These are phyloP conservation scores for Oppia nitens DNA, from an alignment of 1,140 invertebrate species.

Conservation along the genomic window DNA sequence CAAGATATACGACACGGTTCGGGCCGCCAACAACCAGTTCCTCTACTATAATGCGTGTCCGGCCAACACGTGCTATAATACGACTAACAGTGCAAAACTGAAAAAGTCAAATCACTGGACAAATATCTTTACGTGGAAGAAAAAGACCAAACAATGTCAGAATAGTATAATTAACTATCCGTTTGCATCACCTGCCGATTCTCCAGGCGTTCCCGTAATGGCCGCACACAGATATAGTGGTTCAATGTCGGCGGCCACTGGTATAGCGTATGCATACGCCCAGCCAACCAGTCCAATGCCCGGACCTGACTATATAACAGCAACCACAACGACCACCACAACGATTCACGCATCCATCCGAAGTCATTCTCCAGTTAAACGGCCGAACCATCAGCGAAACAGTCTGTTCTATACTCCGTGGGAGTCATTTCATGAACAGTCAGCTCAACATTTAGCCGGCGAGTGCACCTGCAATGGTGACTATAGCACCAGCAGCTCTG, in stretches of 20 bases:
- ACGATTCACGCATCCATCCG: neutral
- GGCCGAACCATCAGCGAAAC: neutral
- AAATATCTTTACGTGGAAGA: neutral
- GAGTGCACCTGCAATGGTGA: neutral
- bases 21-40: neutral
- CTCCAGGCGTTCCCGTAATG: neutral
- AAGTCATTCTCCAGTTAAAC: neutral
- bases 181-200: neutral
- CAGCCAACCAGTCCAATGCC: neutral
- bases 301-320: neutral
- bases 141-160: neutral
- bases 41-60: neutral
- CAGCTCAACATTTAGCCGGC: neutral
- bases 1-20: neutral
- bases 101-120: neutral
- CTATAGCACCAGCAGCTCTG: neutral
- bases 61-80: neutral
- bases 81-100: neutral
- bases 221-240: neutral
- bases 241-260: neutral
- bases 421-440: neutral
- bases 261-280: neutral
- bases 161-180: neutral
- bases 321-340: neutral
- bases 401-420: neutral